Evolutionary conservation across 2,113 vertebrate species (phyloP), one percentile per base, ranked within the genome.

Genomic region (Polypterus bichir): DNA sequence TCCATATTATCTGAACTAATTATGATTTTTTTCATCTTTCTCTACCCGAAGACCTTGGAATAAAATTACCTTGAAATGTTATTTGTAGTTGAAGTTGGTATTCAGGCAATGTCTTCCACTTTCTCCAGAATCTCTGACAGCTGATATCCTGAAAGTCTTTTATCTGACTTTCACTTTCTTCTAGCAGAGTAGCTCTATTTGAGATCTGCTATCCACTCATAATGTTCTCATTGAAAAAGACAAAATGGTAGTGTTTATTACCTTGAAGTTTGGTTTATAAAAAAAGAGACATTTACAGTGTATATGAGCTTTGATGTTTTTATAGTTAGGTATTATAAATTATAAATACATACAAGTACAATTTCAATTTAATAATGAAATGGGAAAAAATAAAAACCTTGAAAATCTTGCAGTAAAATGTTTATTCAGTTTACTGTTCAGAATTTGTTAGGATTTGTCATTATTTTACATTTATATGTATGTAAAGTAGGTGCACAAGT

Each of bases 101-200:
- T 82, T 75, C 78, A 71, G 66, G 70, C 61, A 62, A 55, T 27
- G 64, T 7, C 65, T 46, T 59, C 65, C 47, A 64, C 69, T 80
- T 77, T 77, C 75, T 79, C 64, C 49, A 57, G 64, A 66, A 66
- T 68, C 65, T 61, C 57, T 27, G 65, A 71, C 70, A 66, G 72
- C 64, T 3, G 0, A 68, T 60, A 69, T 68, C 48, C 64, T 4
- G 67, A 62, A 67, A 64, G 68, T 66, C 73, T 80, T 82, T 79
- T 76, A 77, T 74, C 74, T 81, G 72, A 77, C 71, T 78, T 80
- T 65, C 48, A 72, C 67, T 75, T 80, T 81, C 63, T 74, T 75
- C 74, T 72, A 75, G 63, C 73, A 78, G 75, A 64, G 65, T 73
- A 74, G 64, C 46, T 9, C 77, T 70, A 66, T 79, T 74, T 68